phyloP scores from a whole-genome alignment of 2,113 vertebrate genomes.

The Chloropsis hardwickii region DNA sequence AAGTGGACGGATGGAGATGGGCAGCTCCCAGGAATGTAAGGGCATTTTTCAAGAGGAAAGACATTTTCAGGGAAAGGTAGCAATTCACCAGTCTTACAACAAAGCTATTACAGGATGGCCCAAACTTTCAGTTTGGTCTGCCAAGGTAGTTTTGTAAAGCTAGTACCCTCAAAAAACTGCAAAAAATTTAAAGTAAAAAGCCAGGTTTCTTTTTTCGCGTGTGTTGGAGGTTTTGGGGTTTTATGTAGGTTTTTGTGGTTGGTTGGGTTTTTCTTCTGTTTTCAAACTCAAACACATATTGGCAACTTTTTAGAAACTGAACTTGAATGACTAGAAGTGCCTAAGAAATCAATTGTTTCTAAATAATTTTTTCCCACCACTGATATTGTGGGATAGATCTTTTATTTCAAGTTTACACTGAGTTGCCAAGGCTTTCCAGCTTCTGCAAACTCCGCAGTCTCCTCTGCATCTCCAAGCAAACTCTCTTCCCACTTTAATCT shows the following conservation, averaged over 20 bases:
- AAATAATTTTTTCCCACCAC: neutral
- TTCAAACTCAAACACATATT: neutral
- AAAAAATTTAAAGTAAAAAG: neutral
- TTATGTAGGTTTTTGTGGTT: neutral
- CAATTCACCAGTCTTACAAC: neutral
- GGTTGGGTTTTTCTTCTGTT: neutral
- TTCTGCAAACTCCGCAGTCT: neutral
- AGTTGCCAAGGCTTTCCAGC: neutral
- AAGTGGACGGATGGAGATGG: neutral
- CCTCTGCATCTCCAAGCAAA: neutral
- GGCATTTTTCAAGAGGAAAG: neutral
- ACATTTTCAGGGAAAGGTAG: neutral
- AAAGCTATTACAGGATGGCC: neutral
- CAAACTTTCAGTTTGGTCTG: neutral
- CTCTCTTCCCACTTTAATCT: rapidly evolving
- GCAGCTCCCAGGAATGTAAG: neutral
- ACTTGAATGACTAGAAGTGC: neutral
- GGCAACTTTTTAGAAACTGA: neutral
- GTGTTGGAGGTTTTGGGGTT: rapidly evolving
- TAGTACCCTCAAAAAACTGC: neutral
- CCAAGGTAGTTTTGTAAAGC: neutral
- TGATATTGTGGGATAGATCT: neutral
- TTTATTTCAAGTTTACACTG: neutral
- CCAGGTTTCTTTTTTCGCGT: neutral
- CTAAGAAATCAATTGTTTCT: neutral